phyloP scores from a whole-genome alignment of 2,888 invertebrate genomes.

The Platypus cylindrus region DNA sequence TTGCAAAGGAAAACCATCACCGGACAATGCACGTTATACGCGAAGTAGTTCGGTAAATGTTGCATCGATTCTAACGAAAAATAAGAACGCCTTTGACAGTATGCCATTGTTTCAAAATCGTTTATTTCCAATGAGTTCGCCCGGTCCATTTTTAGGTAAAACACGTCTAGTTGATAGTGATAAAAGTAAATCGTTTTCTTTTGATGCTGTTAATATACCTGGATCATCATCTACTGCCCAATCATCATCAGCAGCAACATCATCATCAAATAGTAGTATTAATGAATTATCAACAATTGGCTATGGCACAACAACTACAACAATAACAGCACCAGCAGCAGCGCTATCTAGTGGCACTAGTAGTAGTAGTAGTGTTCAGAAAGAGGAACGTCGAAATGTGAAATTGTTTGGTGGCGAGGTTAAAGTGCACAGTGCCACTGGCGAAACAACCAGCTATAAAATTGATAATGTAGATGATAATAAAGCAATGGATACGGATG shows the following conservation, averaged over 20 bases:
- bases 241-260: slow-evolving; percentile 1
- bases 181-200: slow-evolving; percentile 34
- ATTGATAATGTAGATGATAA: slow-evolving; percentile 28
- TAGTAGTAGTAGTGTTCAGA: no score
- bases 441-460: slow-evolving; percentile 48
- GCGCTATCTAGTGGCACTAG: no score
- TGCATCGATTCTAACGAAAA: slow-evolving; percentile 35
- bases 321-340: no score
- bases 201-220: slow-evolving; percentile 27
- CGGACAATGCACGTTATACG: slow-evolving; percentile 31
- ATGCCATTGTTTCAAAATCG: slow-evolving; percentile 31
- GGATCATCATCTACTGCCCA: slow-evolving; percentile 15
- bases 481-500: slow-evolving; percentile 19
- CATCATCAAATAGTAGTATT: slow-evolving; percentile 23
- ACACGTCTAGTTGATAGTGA: slow-evolving; percentile 61
- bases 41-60: slow-evolving; percentile 36
- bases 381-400: slow-evolving; percentile 30
- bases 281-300: slow-evolving; percentile 26
- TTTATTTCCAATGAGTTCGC: slow-evolving; percentile 56
- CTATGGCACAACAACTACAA: no score
- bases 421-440: slow-evolving; percentile 57
- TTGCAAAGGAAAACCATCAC: slow-evolving; percentile 51
- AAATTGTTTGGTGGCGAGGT: slow-evolving; percentile 73
- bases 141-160: slow-evolving; percentile 70
- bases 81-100: slow-evolving; percentile 34